Evolutionary conservation across 2,797 vertebrate species (phyloP).

Genomic region (Pteronotus mesoamericanus): DNA sequence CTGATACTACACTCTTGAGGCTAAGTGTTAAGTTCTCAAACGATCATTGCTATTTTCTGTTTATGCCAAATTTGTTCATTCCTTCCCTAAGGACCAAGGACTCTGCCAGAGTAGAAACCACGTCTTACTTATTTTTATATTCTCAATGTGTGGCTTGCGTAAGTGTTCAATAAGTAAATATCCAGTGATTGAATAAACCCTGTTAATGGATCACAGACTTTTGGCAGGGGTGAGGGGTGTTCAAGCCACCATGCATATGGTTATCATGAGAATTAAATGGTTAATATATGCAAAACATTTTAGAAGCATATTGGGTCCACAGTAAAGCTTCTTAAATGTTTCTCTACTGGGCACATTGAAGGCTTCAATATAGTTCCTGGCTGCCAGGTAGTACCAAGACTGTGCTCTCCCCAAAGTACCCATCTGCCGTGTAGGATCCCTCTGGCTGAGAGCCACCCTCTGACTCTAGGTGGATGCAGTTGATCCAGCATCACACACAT

Average conservation of each 20-base stretch:
- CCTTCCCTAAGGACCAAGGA: not conserved
- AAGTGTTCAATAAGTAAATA: not conserved
- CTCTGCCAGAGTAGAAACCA: not conserved
- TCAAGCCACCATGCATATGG: not conserved
- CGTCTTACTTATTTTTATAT: not conserved
- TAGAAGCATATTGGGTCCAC: not conserved
- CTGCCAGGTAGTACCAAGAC: not conserved
- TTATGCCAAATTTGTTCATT: not conserved
- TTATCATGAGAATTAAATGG: not conserved
- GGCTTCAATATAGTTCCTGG: not conserved
- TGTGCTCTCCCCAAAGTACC: not conserved
- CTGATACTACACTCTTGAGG: not conserved
- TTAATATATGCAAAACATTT: not conserved
- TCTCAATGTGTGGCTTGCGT: not conserved
- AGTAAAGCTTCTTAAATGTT: not conserved
- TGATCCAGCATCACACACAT: not conserved
- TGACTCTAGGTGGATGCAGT: not conserved
- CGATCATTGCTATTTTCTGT: not conserved
- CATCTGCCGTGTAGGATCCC: not conserved
- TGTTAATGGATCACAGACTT: not conserved
- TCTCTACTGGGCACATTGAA: not conserved
- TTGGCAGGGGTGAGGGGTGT: not conserved
- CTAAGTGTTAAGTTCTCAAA: not conserved
- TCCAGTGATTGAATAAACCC: not conserved
- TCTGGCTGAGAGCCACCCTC: not conserved